Percentiles rank a stretch among this genome's conserved stretches.
phyloP scores from a whole-genome alignment of 2,113 vertebrate species.

The Okapia johnstoni region DNA sequence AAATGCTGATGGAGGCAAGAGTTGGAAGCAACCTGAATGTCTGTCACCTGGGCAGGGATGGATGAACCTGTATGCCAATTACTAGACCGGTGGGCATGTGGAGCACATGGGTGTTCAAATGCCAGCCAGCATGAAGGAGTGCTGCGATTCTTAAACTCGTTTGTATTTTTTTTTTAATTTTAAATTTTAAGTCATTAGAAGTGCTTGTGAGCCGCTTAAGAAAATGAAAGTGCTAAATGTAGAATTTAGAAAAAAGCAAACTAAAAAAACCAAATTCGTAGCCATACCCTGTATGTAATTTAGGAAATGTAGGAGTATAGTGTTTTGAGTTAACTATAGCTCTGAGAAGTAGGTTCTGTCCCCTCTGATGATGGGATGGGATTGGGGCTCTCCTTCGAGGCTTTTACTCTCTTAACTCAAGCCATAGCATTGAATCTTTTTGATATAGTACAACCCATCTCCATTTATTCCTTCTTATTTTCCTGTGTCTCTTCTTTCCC shows the following conservation, averaged over 20 bases:
- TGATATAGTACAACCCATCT: background rate
- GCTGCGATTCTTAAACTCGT: background rate
- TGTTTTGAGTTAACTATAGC: background rate
- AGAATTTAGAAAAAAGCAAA: background rate
- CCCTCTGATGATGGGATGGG: background rate
- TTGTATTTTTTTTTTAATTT: background rate
- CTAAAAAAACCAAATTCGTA: background rate
- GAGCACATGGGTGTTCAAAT: background rate
- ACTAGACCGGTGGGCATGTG: background rate
- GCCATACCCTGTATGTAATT: background rate
- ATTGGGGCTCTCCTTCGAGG: background rate
- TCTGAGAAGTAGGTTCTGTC: background rate
- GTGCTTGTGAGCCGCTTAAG: background rate
- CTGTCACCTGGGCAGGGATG: background rate
- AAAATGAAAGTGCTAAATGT: background rate
- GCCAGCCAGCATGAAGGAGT: background rate
- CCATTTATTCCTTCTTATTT: background rate
- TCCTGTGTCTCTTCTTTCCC: background rate
- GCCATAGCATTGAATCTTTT: background rate
- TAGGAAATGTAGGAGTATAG: background rate
- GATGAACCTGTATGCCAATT: background rate
- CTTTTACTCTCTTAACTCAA: background rate
- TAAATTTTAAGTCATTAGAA: background rate
- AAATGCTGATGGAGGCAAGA: background rate
- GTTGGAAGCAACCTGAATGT: background rate